A percentile compares a stretch with the other conserved stretches of the same genome.
Conservation (phyloP, 2,888 invertebrate species). For the Acanthosoma haemorrhoidale region DNA sequence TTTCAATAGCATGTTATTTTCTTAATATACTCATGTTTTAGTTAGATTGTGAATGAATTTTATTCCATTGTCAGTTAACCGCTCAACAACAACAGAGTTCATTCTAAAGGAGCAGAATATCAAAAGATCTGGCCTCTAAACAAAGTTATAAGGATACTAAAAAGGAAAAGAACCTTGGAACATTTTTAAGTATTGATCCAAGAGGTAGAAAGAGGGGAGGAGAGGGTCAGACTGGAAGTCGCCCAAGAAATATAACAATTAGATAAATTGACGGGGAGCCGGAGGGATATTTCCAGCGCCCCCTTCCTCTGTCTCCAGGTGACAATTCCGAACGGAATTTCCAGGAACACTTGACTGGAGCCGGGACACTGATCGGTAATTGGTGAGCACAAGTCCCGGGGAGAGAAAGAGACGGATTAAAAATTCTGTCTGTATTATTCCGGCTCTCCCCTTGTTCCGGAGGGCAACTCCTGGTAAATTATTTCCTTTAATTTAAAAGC, state of each 20-base stretch:
- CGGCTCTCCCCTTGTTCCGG: not conserved
- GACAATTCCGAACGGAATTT: constrained; percentile 1
- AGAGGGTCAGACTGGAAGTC: constrained; percentile 26
- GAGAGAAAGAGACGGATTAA: constrained; percentile 10
- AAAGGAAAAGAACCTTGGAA: constrained; percentile 7
- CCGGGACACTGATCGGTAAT: not conserved
- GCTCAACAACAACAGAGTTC: too few relatives aligned
- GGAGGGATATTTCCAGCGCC: not conserved
- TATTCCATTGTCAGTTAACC: too few relatives aligned
- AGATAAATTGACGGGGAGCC: constrained; percentile 6
- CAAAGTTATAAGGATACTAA: not conserved
- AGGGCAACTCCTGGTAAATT: constrained; percentile 23
- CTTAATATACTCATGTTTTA: too few relatives aligned
- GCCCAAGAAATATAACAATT: constrained; percentile 26
- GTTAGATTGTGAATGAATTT: too few relatives aligned
- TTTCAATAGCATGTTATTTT: too few relatives aligned
- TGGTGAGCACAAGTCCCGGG: not conserved
- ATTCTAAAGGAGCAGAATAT: too few relatives aligned
- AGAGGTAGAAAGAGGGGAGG: constrained; percentile 8
- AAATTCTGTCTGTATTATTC: constrained; percentile 30
- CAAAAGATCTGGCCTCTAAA: not conserved
- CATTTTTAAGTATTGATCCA: constrained; percentile 22
- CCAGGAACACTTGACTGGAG: not conserved
- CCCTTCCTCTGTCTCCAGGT: not conserved
- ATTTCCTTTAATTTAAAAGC: constrained; percentile 35